Evolutionary conservation across 2,113 vertebrate genomes (phyloP), one percentile per base, ranked within the genome.

Genomic region (Pao palembangensis): DNA sequence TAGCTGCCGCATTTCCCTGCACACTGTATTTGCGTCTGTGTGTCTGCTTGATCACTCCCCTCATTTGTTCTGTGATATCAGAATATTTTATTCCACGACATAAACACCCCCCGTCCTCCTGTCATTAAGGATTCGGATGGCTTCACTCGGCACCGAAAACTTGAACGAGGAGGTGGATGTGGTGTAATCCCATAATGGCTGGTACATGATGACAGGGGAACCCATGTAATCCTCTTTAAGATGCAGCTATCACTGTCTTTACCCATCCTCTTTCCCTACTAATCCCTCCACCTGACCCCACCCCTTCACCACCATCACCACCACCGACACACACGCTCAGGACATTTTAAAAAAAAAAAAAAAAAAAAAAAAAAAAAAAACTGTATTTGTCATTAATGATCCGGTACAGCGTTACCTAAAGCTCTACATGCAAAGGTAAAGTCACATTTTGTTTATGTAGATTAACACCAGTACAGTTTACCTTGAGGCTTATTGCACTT

Each of bases 161-260:
- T 28, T 74, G 81, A 80, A 69, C 54, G 73, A 80, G 72, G 75
- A 64, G 75, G 71, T 84, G 76, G 71, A 80, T 61, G 73, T 76
- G 69, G 74, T 20, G 41, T 89, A 88, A 89, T 86, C 88, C 86
- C 80, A 86, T 88, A 87, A 89, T 81, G 78, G 70, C 79, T 83
- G 85, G 79, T 87, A 76, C 77, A 78, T 64, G 76, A 79, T 76
- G 84, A 85, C 80, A 68, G 54, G 55, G 70, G 69, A 81, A 81
- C 72, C 62, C 28, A n/a, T 84, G 85, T 88, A 88, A 88, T 87
- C 85, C 88, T 84, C 83, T 87, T 86, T 86, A 66, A 76, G 71
- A 86, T 87, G 61, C 80, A 82, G 75, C 83, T 74, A 84, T 83
- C 79, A 71, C 71, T 81, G 81, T 79, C 81, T 73, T 66, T 58